Percentiles rank a stretch among this genome's conserved stretches.
Conservation (phyloP, 1,140 invertebrate genomes). For the Euwallacea similis region DNA sequence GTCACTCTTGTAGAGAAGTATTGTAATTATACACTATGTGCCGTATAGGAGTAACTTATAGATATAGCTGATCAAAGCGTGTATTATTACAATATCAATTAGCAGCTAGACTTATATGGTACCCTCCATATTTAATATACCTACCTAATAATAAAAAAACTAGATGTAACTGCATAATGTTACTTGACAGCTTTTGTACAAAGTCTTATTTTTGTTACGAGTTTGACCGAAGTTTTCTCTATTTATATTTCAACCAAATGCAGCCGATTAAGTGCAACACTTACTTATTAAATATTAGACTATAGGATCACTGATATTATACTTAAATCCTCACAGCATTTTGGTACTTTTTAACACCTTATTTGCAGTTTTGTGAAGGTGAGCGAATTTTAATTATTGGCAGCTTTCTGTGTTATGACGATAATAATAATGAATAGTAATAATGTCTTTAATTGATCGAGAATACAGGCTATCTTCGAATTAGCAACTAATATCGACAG, state of each 20-base stretch:
- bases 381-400: background rate
- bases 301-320: background rate
- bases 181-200: slow-evolving; percentile 54
- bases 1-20: slow-evolving; percentile 22
- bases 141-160: slow-evolving; percentile 45
- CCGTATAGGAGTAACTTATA: slow-evolving; percentile 28
- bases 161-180: slow-evolving; percentile 52
- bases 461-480: slow-evolving; percentile 19
- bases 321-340: too few relatives aligned
- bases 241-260: slow-evolving; percentile 6
- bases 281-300: background rate
- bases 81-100: slow-evolving; percentile 46
- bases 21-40: slow-evolving; percentile 38
- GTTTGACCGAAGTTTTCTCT: slow-evolving; percentile 33
- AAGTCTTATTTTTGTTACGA: slow-evolving; percentile 50
- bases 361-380: background rate
- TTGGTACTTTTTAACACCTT: too few relatives aligned
- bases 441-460: background rate
- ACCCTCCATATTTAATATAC: slow-evolving; percentile 51
- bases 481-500: slow-evolving; percentile 12
- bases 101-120: slow-evolving; percentile 54
- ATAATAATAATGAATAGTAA: slow-evolving; percentile 3
- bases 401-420: slow-evolving; percentile 7
- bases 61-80: slow-evolving; percentile 29
- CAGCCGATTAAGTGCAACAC: background rate